Conservation (phyloP, 2,113 vertebrate species). For the Caranx melampygus region DNA sequence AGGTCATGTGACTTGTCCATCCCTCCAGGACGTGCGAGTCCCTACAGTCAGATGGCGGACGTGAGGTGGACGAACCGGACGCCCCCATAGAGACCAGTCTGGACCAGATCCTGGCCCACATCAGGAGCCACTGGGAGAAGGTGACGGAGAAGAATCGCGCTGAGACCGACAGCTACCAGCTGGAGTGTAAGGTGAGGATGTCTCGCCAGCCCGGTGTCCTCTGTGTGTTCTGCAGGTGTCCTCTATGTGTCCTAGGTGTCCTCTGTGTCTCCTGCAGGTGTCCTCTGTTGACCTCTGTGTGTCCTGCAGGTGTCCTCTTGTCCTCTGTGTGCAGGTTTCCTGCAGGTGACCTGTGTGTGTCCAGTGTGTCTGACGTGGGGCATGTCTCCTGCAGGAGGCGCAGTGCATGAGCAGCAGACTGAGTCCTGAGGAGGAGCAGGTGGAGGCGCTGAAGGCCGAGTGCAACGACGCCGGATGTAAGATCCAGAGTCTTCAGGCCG, state of each 20-base stretch:
- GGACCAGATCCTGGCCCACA: conserved; percentile 91
- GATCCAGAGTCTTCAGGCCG: conserved; percentile 93
- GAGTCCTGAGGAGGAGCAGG: conserved; percentile 88
- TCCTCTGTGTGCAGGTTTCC: too few relatives aligned
- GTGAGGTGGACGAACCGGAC: conserved; percentile 88
- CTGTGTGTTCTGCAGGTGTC: too few relatives aligned
- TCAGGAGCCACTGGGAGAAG: conserved; percentile 93
- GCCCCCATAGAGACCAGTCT: conserved; percentile 88
- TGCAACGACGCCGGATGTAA: conserved; percentile 87
- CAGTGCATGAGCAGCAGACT: conserved; percentile 76
- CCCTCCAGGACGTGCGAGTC: conserved; percentile 88
- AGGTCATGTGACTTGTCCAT: conserved; percentile 11
- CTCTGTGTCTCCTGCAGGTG: too few relatives aligned
- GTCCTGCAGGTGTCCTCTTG: too few relatives aligned
- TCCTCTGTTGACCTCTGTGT: too few relatives aligned
- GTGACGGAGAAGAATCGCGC: conserved; percentile 89
- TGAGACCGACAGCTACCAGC: conserved; percentile 85
- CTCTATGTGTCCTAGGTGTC: too few relatives aligned
- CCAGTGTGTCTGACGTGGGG: not conserved
- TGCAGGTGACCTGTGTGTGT: too few relatives aligned
- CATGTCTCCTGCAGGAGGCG: conserved; percentile 69
- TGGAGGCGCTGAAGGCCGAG: conserved; percentile 87
- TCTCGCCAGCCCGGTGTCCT: not conserved
- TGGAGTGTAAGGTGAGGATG: conserved; percentile 87
- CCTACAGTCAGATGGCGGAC: conserved; percentile 92